These are phyloP conservation scores for Calcarius lapponicus DNA, from an alignment of 2,797 vertebrate species.

Conservation along the genomic window DNA sequence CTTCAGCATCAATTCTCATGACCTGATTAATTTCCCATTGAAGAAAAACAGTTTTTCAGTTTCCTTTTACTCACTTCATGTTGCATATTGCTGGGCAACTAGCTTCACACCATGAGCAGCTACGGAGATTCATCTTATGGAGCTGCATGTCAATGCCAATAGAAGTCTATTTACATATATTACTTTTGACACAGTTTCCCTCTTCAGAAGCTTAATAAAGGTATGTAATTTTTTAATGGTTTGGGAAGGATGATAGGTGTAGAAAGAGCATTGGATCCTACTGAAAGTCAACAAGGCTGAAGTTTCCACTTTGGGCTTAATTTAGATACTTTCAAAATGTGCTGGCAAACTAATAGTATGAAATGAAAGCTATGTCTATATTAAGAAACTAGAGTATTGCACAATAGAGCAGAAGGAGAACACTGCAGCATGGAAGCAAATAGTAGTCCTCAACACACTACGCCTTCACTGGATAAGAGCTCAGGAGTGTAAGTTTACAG, in stretches of 20 bases:
- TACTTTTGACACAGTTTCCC: background rate
- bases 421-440: background rate
- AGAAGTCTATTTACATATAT: background rate
- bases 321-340: background rate
- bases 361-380: background rate
- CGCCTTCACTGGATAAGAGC: background rate
- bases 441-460: background rate
- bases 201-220: background rate
- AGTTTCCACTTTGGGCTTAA: background rate
- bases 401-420: background rate
- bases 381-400: background rate
- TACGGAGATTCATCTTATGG: background rate
- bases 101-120: background rate
- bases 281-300: background rate
- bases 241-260: background rate
- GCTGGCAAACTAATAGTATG: background rate
- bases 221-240: background rate
- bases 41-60: background rate
- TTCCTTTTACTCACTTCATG: background rate
- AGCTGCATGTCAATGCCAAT: background rate
- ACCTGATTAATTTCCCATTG: background rate
- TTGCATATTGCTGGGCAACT: background rate
- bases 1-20: background rate
- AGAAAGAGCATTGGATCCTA: background rate
- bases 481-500: background rate